Conservation (phyloP, 2,113 vertebrate genomes). For the Rhizomys pruinosus region DNA sequence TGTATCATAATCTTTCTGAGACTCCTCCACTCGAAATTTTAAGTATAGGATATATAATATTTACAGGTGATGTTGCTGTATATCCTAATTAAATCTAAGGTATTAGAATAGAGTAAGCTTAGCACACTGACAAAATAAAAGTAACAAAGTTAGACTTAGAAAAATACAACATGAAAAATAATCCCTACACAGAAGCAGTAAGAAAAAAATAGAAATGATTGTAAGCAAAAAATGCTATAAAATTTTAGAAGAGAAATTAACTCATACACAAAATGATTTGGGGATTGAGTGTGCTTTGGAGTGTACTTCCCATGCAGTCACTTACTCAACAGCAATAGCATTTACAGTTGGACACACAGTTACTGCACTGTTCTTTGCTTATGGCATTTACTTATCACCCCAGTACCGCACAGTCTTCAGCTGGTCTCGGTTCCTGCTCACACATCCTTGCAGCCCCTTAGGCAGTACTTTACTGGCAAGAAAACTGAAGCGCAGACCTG, state of each 20-base stretch:
- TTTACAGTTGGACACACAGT: neutral
- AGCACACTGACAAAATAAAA: conserved; percentile 13
- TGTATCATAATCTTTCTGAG: too few species aligned
- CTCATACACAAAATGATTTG: too few species aligned
- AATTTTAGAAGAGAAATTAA: conserved; percentile 28
- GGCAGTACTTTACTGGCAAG: neutral
- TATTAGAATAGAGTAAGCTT: neutral
- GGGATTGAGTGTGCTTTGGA: neutral
- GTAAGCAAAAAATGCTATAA: conserved; percentile 24
- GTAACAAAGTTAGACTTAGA: neutral
- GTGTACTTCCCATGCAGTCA: neutral
- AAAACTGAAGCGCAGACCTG: neutral
- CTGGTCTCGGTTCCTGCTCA: neutral
- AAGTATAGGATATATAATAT: neutral
- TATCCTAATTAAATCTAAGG: neutral
- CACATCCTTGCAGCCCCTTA: neutral
- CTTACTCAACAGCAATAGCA: neutral
- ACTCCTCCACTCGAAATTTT: conserved; percentile 12
- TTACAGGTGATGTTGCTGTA: neutral
- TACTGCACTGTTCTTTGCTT: neutral
- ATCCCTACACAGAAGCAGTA: neutral
- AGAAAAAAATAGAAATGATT: neutral
- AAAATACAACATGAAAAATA: neutral
- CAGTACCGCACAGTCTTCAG: neutral
- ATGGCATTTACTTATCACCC: neutral